phyloP scores from a whole-genome alignment of 2,797 vertebrate genomes.

The Phrynocephalus forsythii region DNA sequence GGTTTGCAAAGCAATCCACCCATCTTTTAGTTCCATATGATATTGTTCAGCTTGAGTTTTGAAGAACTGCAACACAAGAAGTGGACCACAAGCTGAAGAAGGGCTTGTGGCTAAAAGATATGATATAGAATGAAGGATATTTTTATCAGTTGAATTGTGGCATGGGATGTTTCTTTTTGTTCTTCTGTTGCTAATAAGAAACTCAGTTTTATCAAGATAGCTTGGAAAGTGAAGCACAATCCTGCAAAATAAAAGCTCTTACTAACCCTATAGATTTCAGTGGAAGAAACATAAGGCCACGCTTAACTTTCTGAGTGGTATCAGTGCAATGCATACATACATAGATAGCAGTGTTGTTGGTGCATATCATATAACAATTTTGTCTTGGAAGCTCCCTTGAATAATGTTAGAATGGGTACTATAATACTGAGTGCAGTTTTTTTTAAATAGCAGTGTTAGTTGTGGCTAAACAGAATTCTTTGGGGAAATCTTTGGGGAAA shows the following conservation, averaged over 20 bases:
- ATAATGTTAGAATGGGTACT: not conserved
- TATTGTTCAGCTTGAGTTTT: conserved; percentile 1
- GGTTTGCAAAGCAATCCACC: not conserved
- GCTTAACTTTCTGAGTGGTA: not conserved
- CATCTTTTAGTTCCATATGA: conserved; percentile 11
- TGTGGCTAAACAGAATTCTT: conserved; percentile 67
- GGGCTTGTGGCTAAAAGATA: not conserved
- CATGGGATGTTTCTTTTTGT: not conserved
- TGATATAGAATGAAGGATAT: not conserved
- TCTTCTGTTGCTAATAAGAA: conserved; percentile 4
- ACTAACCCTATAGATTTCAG: not conserved
- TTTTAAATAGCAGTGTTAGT: conserved; percentile 34
- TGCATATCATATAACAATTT: conserved; percentile 24
- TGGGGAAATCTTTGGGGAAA: conserved; percentile 66
- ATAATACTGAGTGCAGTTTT: not conserved
- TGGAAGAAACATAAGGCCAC: not conserved
- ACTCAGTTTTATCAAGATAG: conserved; percentile 19
- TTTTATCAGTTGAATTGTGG: not conserved
- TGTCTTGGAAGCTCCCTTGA: not conserved
- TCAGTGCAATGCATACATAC: not conserved
- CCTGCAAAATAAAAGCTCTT: not conserved
- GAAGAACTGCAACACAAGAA: not conserved
- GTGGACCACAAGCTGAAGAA: not conserved
- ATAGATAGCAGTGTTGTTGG: not conserved
- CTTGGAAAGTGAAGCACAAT: not conserved